Evolutionary conservation across 2,113 vertebrate species (phyloP), one percentile per base, ranked within the genome.

Genomic region (Mandrillus leucophaeus): DNA sequence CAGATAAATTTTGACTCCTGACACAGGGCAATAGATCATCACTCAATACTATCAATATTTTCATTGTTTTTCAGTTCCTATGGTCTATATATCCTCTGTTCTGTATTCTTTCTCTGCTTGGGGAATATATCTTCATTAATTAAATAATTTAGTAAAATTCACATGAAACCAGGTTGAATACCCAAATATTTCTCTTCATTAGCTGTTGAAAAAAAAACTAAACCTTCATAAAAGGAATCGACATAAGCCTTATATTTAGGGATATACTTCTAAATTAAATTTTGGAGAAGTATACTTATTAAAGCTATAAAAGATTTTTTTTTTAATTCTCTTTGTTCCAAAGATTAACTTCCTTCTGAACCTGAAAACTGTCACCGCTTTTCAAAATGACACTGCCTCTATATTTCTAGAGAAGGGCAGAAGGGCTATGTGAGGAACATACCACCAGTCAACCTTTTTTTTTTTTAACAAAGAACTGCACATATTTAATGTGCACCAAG

Each of bases 81-180:
- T 82, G 43, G 61, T 80, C 16, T 91, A 52, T 52, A 84, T 66
- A 95, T 2, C 43, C 52, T 92, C 27, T 81, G 52, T 68, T 59
- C 30, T 84, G 83, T 45, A 84, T 25, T 90, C 64, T 95, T 52
- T 83, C 72, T 80, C 76, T 92, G 50, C 75, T 88, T 81, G 38
- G 38, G 45, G 52, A 93, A 72, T 81, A 81, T 40, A 78, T 59
- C 57, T 92, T 79, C 48, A 70, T 83, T 93, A 93, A 84, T 93
- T 78, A 96, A 95, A 92, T 88, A 96, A 93, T 86, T 85, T 97
- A 79, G 94, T 80, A 66, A 95, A 95, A 88, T 23, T 93, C 55
- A 97, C 52, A 97, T 89, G 43, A 94, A 96, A 72, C 55, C 55
- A 66, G 27, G 72, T 48, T 88, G 82, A 82, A 96, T 93, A 97